These are phyloP conservation scores for Apeira syringaria DNA, from an alignment of 2,888 invertebrate species.

Conservation along the genomic window DNA sequence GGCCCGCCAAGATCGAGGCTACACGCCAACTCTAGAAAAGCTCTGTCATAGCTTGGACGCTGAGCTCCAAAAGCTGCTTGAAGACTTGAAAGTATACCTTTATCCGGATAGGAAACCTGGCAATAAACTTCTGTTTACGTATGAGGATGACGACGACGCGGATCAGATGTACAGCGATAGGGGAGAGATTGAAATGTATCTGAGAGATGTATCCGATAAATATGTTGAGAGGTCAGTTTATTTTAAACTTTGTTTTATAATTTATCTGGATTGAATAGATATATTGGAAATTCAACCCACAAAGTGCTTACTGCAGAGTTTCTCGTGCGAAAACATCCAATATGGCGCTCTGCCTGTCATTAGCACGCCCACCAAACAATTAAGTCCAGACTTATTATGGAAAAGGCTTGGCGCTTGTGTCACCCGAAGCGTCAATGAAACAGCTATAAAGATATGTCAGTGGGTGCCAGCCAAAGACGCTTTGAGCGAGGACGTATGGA, in stretches of 20 bases:
- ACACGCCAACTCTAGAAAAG: conserved; percentile 88
- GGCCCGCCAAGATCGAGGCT: conserved; percentile 92
- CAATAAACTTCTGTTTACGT: conserved; percentile 53
- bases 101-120: conserved; percentile 74
- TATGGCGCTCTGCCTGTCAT: too few relatives aligned
- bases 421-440: too few relatives aligned
- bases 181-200: conserved; percentile 73
- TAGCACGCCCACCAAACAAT: too few relatives aligned
- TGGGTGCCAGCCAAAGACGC: too few relatives aligned
- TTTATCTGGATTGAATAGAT: too few relatives aligned
- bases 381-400: too few relatives aligned
- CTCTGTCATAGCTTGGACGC: conserved; percentile 87
- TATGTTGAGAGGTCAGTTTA: conserved; percentile 70
- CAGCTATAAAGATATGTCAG: too few relatives aligned
- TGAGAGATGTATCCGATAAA: conserved; percentile 74
- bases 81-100: conserved; percentile 88
- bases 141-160: conserved; percentile 64
- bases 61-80: conserved; percentile 85
- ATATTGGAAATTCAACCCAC: too few relatives aligned
- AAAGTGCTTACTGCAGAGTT: too few relatives aligned
- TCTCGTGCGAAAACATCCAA: too few relatives aligned
- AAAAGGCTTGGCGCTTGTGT: too few relatives aligned
- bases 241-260: background rate
- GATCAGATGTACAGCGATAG: conserved; percentile 75
- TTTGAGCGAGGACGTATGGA: too few relatives aligned